A percentile compares a stretch with the other conserved stretches of the same genome.
phyloP scores from a whole-genome alignment of 2,888 invertebrate species.

The Zaprionus lineosus region DNA sequence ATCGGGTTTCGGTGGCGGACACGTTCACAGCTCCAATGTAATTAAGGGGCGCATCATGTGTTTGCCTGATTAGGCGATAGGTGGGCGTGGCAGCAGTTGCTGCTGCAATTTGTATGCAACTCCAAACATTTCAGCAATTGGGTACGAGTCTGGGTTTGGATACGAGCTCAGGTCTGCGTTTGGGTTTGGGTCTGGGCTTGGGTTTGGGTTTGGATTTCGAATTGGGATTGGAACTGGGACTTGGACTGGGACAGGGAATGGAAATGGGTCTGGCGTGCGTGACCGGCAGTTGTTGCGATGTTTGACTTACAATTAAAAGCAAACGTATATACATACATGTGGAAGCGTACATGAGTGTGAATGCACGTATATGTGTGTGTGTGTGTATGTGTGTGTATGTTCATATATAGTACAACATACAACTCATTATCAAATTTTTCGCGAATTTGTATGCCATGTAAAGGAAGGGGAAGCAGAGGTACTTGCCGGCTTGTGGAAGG shows the following conservation, averaged over 20 bases:
- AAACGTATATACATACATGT: slow-evolving; percentile 24
- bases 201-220: background rate
- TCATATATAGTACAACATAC: slow-evolving; percentile 19
- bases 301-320: slow-evolving; percentile 76
- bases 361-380: background rate
- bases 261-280: slow-evolving; percentile 45
- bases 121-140: slow-evolving; percentile 8
- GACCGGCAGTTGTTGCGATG: slow-evolving; percentile 73
- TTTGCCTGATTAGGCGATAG: slow-evolving; percentile 73
- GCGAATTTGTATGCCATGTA: slow-evolving; percentile 61
- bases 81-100: slow-evolving; percentile 42
- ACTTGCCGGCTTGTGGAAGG: too few relatives aligned
- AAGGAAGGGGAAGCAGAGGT: too few relatives aligned
- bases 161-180: slow-evolving; percentile 1
- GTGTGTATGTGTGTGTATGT: background rate
- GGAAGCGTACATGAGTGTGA: too few relatives aligned
- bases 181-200: slow-evolving; percentile 3
- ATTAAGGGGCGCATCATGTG: slow-evolving; percentile 74
- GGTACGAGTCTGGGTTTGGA: slow-evolving; percentile 3
- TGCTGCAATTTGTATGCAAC: slow-evolving; percentile 62
- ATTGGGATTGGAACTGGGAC: background rate
- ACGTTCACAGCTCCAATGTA: slow-evolving; percentile 68
- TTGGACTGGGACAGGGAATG: too few relatives aligned
- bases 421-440: slow-evolving; percentile 74
- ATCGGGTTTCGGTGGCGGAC: slow-evolving; percentile 69